Evolutionary conservation across 2,113 vertebrate genomes (phyloP).

Genomic region (Alligator mississippiensis): DNA sequence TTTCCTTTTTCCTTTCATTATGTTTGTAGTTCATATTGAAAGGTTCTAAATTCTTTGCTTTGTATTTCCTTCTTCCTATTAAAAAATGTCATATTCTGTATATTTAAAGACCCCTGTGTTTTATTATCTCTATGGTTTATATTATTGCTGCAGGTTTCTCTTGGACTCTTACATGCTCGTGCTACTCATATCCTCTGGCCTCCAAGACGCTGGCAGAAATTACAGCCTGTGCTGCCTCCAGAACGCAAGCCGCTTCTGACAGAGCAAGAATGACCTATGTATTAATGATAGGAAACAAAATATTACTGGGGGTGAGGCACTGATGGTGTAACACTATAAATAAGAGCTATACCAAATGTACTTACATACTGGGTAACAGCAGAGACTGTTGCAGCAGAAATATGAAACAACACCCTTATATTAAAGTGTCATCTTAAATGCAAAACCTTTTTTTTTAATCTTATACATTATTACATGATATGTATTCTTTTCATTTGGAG

Average conservation of each 20-base stretch:
- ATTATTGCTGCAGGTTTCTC: constrained; percentile 76
- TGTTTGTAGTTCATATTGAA: neutral
- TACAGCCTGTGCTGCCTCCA: constrained; percentile 74
- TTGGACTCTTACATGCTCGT: constrained; percentile 82
- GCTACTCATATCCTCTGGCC: constrained; percentile 87
- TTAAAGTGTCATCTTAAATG: neutral
- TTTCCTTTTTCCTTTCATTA: neutral
- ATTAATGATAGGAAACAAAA: neutral
- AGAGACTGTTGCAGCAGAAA: neutral
- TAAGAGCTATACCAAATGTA: neutral
- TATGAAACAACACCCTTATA: neutral
- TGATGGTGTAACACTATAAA: neutral
- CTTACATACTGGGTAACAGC: neutral
- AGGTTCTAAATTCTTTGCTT: neutral
- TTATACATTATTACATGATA: neutral
- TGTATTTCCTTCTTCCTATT: neutral
- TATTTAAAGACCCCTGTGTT: neutral
- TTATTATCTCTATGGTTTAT: neutral
- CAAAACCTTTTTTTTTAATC: neutral
- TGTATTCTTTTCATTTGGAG: neutral
- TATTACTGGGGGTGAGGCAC: neutral
- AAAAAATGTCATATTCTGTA: neutral
- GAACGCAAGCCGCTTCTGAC: constrained; percentile 69
- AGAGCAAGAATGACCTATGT: constrained; percentile 30
- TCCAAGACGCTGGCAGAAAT: constrained; percentile 80